Evolutionary conservation across 2,797 vertebrate genomes (phyloP), one percentile per base, ranked within the genome.

Genomic region (Macroramphosus scolopax): DNA sequence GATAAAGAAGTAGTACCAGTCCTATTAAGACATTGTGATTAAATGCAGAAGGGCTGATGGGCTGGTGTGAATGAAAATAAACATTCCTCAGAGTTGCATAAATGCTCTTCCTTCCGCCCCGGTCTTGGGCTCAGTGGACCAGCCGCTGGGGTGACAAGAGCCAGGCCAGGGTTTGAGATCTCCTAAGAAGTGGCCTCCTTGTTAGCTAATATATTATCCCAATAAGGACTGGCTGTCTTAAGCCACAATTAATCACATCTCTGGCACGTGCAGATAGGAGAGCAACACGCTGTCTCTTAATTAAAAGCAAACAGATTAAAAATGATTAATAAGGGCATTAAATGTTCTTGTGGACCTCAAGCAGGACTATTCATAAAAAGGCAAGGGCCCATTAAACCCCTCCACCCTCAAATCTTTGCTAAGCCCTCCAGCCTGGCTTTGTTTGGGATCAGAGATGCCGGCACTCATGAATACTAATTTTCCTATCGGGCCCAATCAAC

Each of bases 251-350:
- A 95, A 96, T 97, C 94, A 96, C 92, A 92, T 93, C 91, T 89
- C 94, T 97, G 95, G 94, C 93, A 95, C 92, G 87, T 91, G 91
- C 93, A 93, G 95, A 97, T 97, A 97, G 92, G 91, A 91, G 91
- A 91, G 93, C 93, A 93, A 95, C 94, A 93, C 90, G 92, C 94
- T 95, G 94, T 95, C 95, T 94, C 94, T 95, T 97, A 97, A 97
- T 97, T 97, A 97, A 97, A 96, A 94, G 92, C 92, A 97, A 96
- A 95, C 91, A 94, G 95, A 96, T 96, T 96, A 96, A 95, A 95
- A 95, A 95, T 97, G 93, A 96, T 97, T 96, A 96, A 96, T 97
- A 95, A 93, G 90, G 91, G 93, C 93, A 94, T 96, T 95, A 94
- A 95, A 94, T 95, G 94, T 94, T 94, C 93, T 92, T 83, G 87